Evolutionary conservation across 2,113 vertebrate species (phyloP), one percentile per base, ranked within the genome.

Genomic region (Esox niger): DNA sequence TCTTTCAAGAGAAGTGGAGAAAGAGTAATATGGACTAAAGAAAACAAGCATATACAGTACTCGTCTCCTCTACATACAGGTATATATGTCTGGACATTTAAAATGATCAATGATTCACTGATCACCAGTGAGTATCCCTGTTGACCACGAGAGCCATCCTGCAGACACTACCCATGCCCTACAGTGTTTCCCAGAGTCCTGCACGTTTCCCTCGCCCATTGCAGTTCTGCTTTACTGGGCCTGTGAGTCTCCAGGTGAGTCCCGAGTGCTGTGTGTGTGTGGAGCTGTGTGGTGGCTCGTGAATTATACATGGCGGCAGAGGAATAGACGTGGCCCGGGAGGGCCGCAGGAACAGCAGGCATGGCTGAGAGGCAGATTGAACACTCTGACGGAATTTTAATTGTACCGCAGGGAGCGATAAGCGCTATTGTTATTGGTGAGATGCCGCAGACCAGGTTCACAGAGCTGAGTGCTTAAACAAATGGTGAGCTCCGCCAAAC

Each of bases 271-370:
- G 38, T 43, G 38, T 43, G n/a, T n/a, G 35, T 43, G 46, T 26
- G 13, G 68, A 15, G 74, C 78, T 83, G 76, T 85, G 82, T 85
- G 79, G 87, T 82, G 80, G 81, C 86, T 89, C 80, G 82, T 90
- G 88, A 91, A 91, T 90, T 89, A 90, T 89, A 86, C 80, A 91
- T 88, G 62, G 83, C 84, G 78, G 86, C 87, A 84, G 82, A 83
- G 85, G 90, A 89, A 82, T 85, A 84, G 85, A 88, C 79, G 73
- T 74, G 82, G 85, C 87, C 85, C 84, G 84, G 82, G 83, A 88
- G 86, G 71, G 84, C 79, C 71, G 69, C 29, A 67, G 73, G 84
- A 91, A 90, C 90, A 90, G 87, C 86, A 86, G 90, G 90, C 86
- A 85, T 85, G 84, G 88, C 85, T 87, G 81, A 76, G 75, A 90